Base-by-base conservation (phyloP, 2,888 invertebrate species). In the Sinodicranocentrus sp. region DNA sequence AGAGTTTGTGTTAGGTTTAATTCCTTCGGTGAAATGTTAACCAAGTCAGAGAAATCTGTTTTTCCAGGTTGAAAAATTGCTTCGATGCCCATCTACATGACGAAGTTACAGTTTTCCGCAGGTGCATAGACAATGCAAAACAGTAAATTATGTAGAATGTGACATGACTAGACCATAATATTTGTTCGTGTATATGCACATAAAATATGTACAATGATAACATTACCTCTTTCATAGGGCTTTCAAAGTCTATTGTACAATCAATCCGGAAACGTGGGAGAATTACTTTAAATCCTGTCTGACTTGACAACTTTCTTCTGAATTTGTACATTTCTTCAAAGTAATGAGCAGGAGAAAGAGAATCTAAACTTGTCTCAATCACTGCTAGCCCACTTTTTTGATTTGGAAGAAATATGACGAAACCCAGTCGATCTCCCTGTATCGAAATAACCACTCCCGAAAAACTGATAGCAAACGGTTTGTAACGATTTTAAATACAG, bases 151-250 rank as follows among this genome's bases (percentile, higher is more conserved):
- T 2, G 17, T 8, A 48, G 48, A 2, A 48, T 48, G 48, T 48
- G 3, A 10, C 33, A n/a, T n/a, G n/a, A n/a, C n/a, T n/a, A n/a
- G n/a, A n/a, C n/a, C n/a, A n/a, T n/a, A n/a, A n/a, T n/a, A n/a
- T n/a, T n/a, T n/a, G n/a, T n/a, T n/a, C n/a, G n/a, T n/a, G n/a
- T n/a, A n/a, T n/a, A n/a, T n/a, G n/a, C n/a, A n/a, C n/a, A n/a
- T n/a, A 33, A 33, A 33, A 33, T 33, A 10, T 6, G 33, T 33
- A 33, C 33, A 33, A 33, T 10, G 33, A 33, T 33, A 10, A 33
- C 33, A 33, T 33, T 33, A 83, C 83, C 63, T 83, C 83, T 71
- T 77, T 76, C 71, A 83, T 43, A 25, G 83, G 83, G 15, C 63
- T 25, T 65, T 76, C 21, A 2, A 77, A 71, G 26, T 83, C 83